Evolutionary conservation across 2,113 vertebrate species (phyloP).

Genomic region (Hyperopisus bebe): DNA sequence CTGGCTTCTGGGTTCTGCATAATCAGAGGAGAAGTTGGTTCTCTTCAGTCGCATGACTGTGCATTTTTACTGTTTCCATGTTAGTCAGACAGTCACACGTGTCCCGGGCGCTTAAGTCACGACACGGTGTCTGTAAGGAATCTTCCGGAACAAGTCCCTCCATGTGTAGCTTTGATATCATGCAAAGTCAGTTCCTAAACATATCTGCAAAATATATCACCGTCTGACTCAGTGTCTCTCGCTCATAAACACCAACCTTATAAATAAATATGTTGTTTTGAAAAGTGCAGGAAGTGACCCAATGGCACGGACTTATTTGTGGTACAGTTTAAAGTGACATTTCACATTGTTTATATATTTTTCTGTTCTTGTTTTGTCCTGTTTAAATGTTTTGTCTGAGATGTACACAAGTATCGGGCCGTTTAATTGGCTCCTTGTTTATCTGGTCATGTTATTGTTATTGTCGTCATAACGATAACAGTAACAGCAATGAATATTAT

Average conservation of each 20-base stretch:
- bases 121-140: background rate
- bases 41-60: background rate
- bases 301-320: slow-evolving; percentile 48
- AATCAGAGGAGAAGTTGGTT: background rate
- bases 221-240: slow-evolving; percentile 45
- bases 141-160: background rate
- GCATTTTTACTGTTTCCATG: background rate
- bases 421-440: slow-evolving; percentile 62
- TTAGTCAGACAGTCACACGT: background rate
- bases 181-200: background rate
- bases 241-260: slow-evolving; percentile 47
- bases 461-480: slow-evolving; percentile 53
- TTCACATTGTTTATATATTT: slow-evolving; percentile 53
- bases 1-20: background rate
- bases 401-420: slow-evolving; percentile 64
- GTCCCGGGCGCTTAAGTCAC: background rate
- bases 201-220: background rate
- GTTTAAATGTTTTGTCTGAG: slow-evolving; percentile 56
- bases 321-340: slow-evolving; percentile 56
- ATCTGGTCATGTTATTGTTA: slow-evolving; percentile 56
- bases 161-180: slow-evolving; percentile 12
- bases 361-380: slow-evolving; percentile 61
- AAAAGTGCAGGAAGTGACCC: slow-evolving; percentile 60
- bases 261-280: slow-evolving; percentile 43
- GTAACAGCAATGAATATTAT: slow-evolving; percentile 54